These are phyloP conservation scores for Oncorhynchus keta DNA, from an alignment of 2,113 vertebrate genomes.

Conservation along the genomic window DNA sequence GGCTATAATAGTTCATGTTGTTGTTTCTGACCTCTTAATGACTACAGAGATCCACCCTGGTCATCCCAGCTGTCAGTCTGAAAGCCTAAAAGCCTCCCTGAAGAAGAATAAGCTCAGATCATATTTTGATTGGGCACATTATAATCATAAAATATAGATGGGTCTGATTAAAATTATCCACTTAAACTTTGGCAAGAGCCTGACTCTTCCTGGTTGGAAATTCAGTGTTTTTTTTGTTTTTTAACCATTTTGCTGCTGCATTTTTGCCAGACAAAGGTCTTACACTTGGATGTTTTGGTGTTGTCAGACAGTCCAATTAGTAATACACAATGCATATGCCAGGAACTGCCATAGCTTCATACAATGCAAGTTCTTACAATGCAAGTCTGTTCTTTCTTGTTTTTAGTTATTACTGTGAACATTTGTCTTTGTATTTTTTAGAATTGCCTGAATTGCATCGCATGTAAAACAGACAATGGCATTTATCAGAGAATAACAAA, in stretches of 20 bases:
- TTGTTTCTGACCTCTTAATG: conserved; percentile 55
- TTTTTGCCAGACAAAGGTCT: conserved; percentile 40
- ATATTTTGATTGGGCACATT: conserved; percentile 64
- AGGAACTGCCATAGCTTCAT: conserved; percentile 29
- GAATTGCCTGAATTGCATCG: neutral
- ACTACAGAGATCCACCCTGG: conserved; percentile 28
- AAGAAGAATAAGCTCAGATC: conserved; percentile 58
- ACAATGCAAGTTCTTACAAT: conserved; percentile 42
- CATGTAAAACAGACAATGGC: neutral
- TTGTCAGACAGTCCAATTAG: conserved; percentile 56
- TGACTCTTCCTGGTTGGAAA: conserved; percentile 52
- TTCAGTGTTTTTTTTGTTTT: conserved; percentile 31
- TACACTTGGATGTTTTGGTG: conserved; percentile 53
- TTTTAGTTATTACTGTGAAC: neutral
- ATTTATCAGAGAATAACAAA: neutral
- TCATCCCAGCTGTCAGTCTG: conserved; percentile 42
- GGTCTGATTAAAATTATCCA: conserved; percentile 62
- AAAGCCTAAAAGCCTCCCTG: conserved; percentile 53
- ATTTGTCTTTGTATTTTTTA: neutral
- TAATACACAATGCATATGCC: conserved; percentile 37
- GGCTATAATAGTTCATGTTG: conserved; percentile 6
- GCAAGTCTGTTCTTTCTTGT: no score
- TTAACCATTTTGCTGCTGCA: conserved; percentile 37
- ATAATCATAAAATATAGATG: conserved; percentile 71
- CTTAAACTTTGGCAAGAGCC: conserved; percentile 71